Evolutionary conservation across 2,888 invertebrate genomes (phyloP).

Genomic region (Euzophera pinguis): DNA sequence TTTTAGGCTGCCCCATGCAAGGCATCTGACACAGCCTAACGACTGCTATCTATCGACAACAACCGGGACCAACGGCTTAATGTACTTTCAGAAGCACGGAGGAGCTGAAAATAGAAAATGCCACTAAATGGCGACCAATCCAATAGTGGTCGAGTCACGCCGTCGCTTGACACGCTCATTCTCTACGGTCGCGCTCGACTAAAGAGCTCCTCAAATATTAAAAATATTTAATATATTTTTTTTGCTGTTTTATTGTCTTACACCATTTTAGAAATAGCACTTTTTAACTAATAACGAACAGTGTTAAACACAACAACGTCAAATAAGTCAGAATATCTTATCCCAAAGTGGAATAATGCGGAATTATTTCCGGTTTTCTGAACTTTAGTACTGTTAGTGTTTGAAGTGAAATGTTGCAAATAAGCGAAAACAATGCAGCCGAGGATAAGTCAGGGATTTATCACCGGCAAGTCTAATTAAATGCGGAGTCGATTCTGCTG

Average conservation of each 20-base stretch:
- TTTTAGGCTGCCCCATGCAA: too few species aligned
- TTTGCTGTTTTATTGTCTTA: not conserved
- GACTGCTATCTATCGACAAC: too few species aligned
- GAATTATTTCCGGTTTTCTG: conserved; percentile 6
- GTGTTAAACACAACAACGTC: not conserved
- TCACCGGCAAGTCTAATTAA: conserved; percentile 50
- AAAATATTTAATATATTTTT: too few species aligned
- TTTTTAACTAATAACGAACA: not conserved
- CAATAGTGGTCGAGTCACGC: too few species aligned
- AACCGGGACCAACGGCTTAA: too few species aligned
- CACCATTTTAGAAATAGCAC: not conserved
- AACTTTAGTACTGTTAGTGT: conserved; percentile 2
- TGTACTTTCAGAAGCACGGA: too few species aligned
- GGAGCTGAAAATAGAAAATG: too few species aligned
- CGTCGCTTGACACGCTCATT: too few species aligned
- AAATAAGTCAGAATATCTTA: not conserved
- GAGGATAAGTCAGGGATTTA: conserved; percentile 36
- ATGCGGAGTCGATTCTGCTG: conserved; percentile 20
- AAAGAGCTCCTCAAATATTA: too few species aligned
- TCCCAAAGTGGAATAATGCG: not conserved
- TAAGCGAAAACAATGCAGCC: conserved; percentile 20
- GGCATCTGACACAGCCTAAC: too few species aligned
- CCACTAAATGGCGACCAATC: too few species aligned
- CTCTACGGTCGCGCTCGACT: too few species aligned
- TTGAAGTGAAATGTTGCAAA: conserved; percentile 12